Percentiles rank a stretch among this genome's conserved stretches.
Conservation (phyloP, 2,797 vertebrate species). For the Molothrus aeneus region DNA sequence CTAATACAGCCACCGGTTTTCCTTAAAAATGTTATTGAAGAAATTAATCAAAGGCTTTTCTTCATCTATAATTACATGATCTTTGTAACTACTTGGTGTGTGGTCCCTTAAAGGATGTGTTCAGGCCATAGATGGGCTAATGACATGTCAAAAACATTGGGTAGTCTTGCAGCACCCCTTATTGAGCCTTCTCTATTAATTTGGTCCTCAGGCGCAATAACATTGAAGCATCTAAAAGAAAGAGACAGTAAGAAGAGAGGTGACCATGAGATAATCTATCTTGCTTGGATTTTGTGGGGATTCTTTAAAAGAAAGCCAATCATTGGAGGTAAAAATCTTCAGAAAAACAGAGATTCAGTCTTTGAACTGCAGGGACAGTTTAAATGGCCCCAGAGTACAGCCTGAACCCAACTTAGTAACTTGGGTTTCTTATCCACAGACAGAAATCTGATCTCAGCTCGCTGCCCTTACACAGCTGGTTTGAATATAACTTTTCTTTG, state of each 20-base stretch:
- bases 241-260: not conserved
- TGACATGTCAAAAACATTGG: not conserved
- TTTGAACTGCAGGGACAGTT: not conserved
- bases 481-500: not conserved
- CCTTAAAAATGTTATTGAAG: not conserved
- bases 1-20: fast-evolving
- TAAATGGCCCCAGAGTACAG: not conserved
- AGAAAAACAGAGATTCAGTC: not conserved
- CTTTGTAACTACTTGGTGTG: not conserved
- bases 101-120: not conserved
- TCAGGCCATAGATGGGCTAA: not conserved
- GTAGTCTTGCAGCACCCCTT: not conserved
- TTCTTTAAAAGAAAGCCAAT: not conserved
- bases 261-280: not conserved
- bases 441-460: not conserved
- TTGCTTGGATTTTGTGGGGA: fast-evolving
- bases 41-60: not conserved
- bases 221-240: not conserved
- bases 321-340: not conserved
- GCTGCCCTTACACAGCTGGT: not conserved
- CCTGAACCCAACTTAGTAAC: not conserved
- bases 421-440: not conserved
- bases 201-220: not conserved
- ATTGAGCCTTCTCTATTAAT: not conserved
- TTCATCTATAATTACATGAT: not conserved